These are phyloP conservation scores for Cirrhinus mrigala DNA, from an alignment of 2,797 vertebrate genomes.

Conservation along the genomic window DNA sequence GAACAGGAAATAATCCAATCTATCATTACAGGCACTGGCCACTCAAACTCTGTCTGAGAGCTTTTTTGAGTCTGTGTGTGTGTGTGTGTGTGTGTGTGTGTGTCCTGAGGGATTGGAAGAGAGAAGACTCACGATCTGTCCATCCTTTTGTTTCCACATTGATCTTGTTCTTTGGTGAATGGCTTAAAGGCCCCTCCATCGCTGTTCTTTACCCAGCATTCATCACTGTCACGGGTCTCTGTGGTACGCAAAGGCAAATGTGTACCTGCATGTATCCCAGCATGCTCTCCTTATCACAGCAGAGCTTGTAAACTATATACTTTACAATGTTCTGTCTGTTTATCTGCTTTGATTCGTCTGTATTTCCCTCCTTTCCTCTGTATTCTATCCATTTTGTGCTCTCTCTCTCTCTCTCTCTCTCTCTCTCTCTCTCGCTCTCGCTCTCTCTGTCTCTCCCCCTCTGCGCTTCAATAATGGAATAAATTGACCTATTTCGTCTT, in stretches of 20 bases:
- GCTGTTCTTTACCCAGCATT: constrained; percentile 56
- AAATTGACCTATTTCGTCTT: constrained; percentile 45
- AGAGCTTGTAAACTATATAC: constrained; percentile 10
- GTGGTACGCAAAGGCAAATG: constrained; percentile 29
- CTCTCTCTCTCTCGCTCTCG: not conserved
- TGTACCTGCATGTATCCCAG: constrained; percentile 17
- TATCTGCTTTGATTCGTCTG: constrained; percentile 6
- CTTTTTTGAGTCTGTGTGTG: not conserved
- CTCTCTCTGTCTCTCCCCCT: not conserved
- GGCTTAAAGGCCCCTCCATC: constrained; percentile 42
- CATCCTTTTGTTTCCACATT: constrained; percentile 56
- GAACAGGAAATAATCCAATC: constrained; percentile 60
- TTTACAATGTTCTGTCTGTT: constrained; percentile 3
- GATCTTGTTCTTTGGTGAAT: constrained; percentile 54
- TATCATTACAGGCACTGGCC: constrained; percentile 48
- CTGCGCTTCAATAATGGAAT: constrained; percentile 13
- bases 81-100: not conserved
- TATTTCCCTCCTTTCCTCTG: not conserved
- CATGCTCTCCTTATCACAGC: constrained; percentile 36
- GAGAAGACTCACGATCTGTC: constrained; percentile 31
- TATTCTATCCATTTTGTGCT: constrained; percentile 16
- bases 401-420: constrained; percentile 6
- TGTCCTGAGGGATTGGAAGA: constrained; percentile 37
- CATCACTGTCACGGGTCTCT: constrained; percentile 51
- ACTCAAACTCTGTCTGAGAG: constrained; percentile 40